These are phyloP conservation scores for Rhyacophila evoluta DNA, from an alignment of 2,888 invertebrate species.

Conservation along the genomic window DNA sequence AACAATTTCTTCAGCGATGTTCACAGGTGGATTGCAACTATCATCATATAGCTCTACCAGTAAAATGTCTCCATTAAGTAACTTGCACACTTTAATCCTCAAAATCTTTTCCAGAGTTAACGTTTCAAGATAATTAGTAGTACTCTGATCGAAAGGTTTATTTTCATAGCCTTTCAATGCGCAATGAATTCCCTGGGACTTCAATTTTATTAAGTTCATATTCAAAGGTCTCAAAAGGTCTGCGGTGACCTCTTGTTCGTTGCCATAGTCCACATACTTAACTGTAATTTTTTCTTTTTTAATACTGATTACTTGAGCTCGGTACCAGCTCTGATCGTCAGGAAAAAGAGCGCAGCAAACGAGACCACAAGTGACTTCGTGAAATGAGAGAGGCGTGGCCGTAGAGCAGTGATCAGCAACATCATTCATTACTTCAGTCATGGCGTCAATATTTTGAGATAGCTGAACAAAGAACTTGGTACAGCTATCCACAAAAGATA, in stretches of 20 bases:
- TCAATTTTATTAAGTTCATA: conserved; percentile 73
- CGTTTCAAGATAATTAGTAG: conserved; percentile 75
- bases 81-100: conserved; percentile 60
- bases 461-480: conserved; percentile 81
- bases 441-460: conserved; percentile 70
- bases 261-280: conserved; percentile 95
- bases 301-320: conserved; percentile 81
- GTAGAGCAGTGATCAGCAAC: conserved; percentile 73
- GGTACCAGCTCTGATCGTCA: conserved; percentile 88
- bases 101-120: conserved; percentile 76
- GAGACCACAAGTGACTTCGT: conserved; percentile 70
- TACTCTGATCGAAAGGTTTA: conserved; percentile 69
- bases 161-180: conserved; percentile 76
- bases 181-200: conserved; percentile 83
- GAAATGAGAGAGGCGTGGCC: conserved; percentile 62
- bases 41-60: conserved; percentile 75
- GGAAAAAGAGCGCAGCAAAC: conserved; percentile 86
- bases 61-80: conserved; percentile 64
- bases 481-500: conserved; percentile 78
- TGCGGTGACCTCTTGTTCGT: conserved; percentile 81
- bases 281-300: conserved; percentile 75
- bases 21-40: conserved; percentile 67
- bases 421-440: conserved; percentile 77
- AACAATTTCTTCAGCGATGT: conserved; percentile 66
- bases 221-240: conserved; percentile 74